Evolutionary conservation across 2,797 vertebrate species (phyloP).

Genomic region (Melanotaenia maccullochi): DNA sequence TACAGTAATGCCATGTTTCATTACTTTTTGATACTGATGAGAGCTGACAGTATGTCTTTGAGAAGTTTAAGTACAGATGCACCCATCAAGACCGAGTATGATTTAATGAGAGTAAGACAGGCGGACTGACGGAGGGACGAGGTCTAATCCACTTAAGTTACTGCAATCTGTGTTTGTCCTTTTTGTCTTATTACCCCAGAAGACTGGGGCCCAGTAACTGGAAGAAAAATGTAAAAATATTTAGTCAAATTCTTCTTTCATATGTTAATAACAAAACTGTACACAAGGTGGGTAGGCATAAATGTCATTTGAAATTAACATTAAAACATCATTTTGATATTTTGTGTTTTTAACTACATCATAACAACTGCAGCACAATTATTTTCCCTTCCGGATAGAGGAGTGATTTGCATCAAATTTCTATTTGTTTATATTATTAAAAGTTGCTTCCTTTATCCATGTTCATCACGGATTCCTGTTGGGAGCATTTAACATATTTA

Average conservation of each 20-base stretch:
- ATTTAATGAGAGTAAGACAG: constrained; percentile 46
- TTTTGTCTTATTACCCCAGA: constrained; percentile 20
- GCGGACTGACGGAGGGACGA: constrained; percentile 20
- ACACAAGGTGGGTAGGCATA: background rate
- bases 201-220: constrained; percentile 33
- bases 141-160: constrained; percentile 52
- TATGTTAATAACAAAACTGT: background rate
- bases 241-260: background rate
- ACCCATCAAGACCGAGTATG: constrained; percentile 58
- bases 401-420: background rate
- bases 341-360: constrained; percentile 12
- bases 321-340: constrained; percentile 1
- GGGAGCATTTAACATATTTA: constrained; percentile 3
- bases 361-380: constrained; percentile 4
- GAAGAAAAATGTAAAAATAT: background rate
- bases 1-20: constrained; percentile 61
- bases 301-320: background rate
- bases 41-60: constrained; percentile 60
- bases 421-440: background rate
- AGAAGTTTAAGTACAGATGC: constrained; percentile 63
- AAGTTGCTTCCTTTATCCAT: constrained; percentile 3
- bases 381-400: background rate
- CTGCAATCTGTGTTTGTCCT: constrained; percentile 39
- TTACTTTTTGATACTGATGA: constrained; percentile 72
- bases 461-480: constrained; percentile 10